Evolutionary conservation across 2,888 invertebrate species (phyloP).

Genomic region (Coleophora flavipennella): DNA sequence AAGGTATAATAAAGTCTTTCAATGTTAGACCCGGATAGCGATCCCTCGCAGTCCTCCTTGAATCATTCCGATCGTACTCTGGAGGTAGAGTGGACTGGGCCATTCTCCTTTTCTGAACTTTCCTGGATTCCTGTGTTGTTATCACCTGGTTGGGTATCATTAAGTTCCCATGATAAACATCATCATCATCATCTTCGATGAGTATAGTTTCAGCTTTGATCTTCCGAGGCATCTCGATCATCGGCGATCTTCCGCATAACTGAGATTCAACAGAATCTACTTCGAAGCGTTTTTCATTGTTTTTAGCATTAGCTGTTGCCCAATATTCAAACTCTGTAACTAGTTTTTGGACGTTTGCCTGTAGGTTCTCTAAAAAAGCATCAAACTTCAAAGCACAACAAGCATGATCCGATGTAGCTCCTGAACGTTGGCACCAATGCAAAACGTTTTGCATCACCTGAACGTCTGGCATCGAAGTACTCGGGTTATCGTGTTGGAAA

Average conservation of each 20-base stretch:
- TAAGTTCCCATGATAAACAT: not conserved
- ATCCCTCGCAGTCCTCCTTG: not conserved
- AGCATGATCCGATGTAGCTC: not conserved
- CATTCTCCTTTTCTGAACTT: not conserved
- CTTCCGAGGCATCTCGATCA: not conserved
- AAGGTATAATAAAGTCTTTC: not conserved
- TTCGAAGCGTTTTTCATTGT: not conserved
- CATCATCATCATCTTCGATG: not conserved
- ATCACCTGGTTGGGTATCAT: conserved; percentile 1
- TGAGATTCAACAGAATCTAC: not conserved
- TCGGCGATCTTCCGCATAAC: not conserved
- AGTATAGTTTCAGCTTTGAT: not conserved
- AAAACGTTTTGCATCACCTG: not conserved
- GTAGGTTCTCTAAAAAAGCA: not conserved
- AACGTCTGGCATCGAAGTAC: not conserved
- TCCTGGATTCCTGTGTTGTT: conserved; percentile 1
- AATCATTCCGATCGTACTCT: not conserved
- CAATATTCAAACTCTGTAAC: not conserved
- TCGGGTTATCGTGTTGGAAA: not conserved
- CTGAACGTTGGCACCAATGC: not conserved
- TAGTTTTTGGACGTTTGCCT: not conserved
- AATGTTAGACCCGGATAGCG: not conserved
- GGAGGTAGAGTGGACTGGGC: not conserved
- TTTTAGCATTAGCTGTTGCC: not conserved
- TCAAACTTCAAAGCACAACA: not conserved